A percentile compares a stretch with the other conserved stretches of the same genome.
phyloP scores from a whole-genome alignment of 2,888 invertebrate genomes.

The Drosophila villosipedis region DNA sequence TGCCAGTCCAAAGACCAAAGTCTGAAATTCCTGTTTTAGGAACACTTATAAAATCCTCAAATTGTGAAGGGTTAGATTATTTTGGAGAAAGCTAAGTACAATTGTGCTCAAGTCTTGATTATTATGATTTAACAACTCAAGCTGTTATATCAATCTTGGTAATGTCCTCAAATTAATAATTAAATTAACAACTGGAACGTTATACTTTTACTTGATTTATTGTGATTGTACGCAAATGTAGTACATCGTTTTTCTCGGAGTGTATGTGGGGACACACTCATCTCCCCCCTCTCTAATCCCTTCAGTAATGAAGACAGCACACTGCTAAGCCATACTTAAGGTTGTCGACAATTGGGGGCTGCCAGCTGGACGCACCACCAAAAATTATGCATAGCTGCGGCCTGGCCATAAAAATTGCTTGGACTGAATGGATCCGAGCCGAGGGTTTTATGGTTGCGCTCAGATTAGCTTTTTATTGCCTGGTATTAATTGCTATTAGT shows the following conservation, averaged over 20 bases:
- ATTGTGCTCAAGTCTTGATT: not conserved
- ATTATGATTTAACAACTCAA: not conserved
- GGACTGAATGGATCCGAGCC: slow-evolving; percentile 56
- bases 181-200: not conserved
- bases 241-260: not conserved
- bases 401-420: slow-evolving; percentile 58
- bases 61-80: not conserved
- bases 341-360: slow-evolving; percentile 78
- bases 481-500: slow-evolving; percentile 82
- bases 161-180: not conserved
- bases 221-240: not conserved
- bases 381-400: slow-evolving; percentile 65
- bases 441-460: slow-evolving; percentile 66
- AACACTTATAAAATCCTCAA: not conserved
- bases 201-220: not conserved
- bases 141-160: not conserved
- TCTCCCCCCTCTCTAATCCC: slow-evolving; percentile 36
- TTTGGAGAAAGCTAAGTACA: not conserved
- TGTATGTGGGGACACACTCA: not conserved
- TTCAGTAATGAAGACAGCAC: slow-evolving; percentile 77
- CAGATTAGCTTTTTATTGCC: slow-evolving; percentile 81
- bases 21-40: not conserved
- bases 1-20: not conserved
- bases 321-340: slow-evolving; percentile 79
- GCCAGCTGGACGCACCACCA: slow-evolving; percentile 28